Evolutionary conservation across 2,113 vertebrate genomes (phyloP), one percentile per base, ranked within the genome.

Genomic region (Semicossyphus pulcher): DNA sequence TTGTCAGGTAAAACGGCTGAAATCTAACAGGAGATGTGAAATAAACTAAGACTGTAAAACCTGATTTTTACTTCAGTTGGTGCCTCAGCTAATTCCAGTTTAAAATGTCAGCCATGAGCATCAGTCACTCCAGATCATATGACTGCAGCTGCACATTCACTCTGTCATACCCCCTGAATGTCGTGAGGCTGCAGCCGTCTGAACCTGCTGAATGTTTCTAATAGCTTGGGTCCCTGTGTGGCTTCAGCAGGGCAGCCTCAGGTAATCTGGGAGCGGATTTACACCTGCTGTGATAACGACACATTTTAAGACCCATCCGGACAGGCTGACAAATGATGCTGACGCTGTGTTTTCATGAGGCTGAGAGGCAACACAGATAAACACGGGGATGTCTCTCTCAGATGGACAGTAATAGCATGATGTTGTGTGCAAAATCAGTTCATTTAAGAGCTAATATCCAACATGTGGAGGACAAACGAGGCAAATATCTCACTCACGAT

Each of bases 271-370:
- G 32, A 78, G 71, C 32, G 31, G 84, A 81, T 88, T 78, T 81
- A 47, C 10, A 15, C 86, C 82, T 49, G 79, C 85, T 88, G 86
- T 72, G 89, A 83, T 91, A 87, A 90, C 85, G 80, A 86, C 81
- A 78, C 32, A 53, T 59, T 89, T 86, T 83, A 86, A 90, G 57
- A 79, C 48, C 68, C 76, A 71, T 78, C 62, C 85, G 78, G 78
- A 86, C 77, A 76, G 66, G 78, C 76, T 72, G 84, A 81, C 76
- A 86, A 86, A 85, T 79, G 79, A 56, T 71, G 83, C 82, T 80
- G 80, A 88, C 58, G 61, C 39, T 5, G 34, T 60, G 64, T 83
- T 73, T 89, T 81, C 56, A 54, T 72, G 76, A 3, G 26, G 63
- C 67, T 49, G 26, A 31, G 21, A 74, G 47, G 66, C 65, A 68